phyloP scores from a whole-genome alignment of 2,888 invertebrate species.

The Taenaris catops region DNA sequence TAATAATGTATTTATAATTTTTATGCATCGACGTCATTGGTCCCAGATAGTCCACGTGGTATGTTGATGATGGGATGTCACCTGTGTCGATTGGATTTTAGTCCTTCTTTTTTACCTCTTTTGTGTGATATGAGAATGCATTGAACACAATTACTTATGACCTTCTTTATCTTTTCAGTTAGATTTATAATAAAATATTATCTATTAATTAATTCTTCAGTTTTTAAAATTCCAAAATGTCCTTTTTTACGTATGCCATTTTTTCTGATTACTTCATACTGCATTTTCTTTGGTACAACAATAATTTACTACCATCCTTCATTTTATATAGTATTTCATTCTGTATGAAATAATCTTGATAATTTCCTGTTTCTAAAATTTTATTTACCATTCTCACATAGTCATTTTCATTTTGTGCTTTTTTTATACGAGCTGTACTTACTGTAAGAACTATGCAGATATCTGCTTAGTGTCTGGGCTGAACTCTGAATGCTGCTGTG shows the following conservation, averaged over 20 bases:
- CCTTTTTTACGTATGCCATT: conserved; percentile 25
- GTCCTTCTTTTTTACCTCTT: conserved; percentile 33
- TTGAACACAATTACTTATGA: conserved; percentile 20
- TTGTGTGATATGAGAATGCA: conserved; percentile 22
- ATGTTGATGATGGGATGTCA: conserved; percentile 32
- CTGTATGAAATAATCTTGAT: conserved; percentile 20
- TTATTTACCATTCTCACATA: conserved; percentile 16
- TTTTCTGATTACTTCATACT: conserved; percentile 34
- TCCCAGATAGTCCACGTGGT: conserved; percentile 40
- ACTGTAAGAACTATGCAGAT: no score
- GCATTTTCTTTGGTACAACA: conserved; percentile 26
- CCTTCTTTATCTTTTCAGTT: background rate
- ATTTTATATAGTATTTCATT: conserved; percentile 21
- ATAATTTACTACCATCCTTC: conserved; percentile 15
- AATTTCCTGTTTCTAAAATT: conserved; percentile 22
- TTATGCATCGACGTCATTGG: conserved; percentile 34
- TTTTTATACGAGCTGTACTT: conserved; percentile 5
- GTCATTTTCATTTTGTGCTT: conserved; percentile 25
- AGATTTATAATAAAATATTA: background rate
- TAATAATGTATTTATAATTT: conserved; percentile 35
- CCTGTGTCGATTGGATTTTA: conserved; percentile 36
- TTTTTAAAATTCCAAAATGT: conserved; percentile 25
- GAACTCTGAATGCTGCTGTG: no score
- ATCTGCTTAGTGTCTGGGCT: no score
- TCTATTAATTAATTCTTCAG: conserved; percentile 2